Percentiles rank a stretch among this genome's conserved stretches.
These are phyloP conservation scores for Drosophila watanabei DNA, from an alignment of 1,140 invertebrate genomes.

Conservation along the genomic window DNA sequence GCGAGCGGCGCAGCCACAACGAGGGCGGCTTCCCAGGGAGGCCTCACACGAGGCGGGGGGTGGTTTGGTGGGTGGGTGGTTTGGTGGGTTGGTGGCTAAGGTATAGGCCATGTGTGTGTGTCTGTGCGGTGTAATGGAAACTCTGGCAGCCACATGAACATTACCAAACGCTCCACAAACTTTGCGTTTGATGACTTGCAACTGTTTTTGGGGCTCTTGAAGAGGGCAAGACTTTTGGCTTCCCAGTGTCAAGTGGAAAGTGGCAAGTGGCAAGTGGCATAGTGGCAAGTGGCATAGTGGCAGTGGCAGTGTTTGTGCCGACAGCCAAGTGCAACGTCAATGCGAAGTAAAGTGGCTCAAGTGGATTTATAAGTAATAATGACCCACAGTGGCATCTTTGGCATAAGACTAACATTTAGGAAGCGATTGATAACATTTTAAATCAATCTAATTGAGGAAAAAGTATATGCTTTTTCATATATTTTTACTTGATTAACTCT, in stretches of 20 bases:
- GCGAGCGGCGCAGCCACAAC: conserved; percentile 27
- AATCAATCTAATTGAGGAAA: neutral
- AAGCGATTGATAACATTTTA: neutral
- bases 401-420: neutral
- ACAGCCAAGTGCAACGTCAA: conserved; percentile 45
- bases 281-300: conserved; percentile 12
- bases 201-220: conserved; percentile 50
- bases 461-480: neutral
- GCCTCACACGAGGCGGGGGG: too few species aligned
- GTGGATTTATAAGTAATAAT: conserved; percentile 44
- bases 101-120: conserved; percentile 15
- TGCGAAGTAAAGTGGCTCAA: conserved; percentile 27
- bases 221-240: conserved; percentile 56
- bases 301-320: conserved; percentile 20
- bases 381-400: neutral
- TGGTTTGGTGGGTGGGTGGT: too few species aligned
- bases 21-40: neutral
- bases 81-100: neutral
- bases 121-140: conserved; percentile 42
- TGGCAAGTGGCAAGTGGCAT: conserved; percentile 11
- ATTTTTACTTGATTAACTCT: neutral
- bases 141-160: conserved; percentile 37
- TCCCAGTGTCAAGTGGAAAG: conserved; percentile 52
- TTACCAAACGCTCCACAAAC: conserved; percentile 25
- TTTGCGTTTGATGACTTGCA: conserved; percentile 58